These are phyloP conservation scores for Buathra laborator DNA, from an alignment of 2,888 invertebrate genomes.

Conservation along the genomic window DNA sequence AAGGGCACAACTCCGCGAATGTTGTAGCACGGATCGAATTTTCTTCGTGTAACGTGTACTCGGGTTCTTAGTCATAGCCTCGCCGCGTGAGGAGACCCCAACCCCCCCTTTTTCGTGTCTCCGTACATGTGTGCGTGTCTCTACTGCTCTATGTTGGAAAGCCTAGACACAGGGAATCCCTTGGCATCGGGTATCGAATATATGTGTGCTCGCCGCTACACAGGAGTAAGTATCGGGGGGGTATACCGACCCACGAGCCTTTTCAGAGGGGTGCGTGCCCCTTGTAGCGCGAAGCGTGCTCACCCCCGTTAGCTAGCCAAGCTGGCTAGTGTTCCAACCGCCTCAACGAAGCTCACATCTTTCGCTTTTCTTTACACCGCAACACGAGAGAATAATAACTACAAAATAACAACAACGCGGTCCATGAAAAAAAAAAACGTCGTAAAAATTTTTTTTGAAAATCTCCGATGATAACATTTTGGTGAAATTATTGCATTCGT, in stretches of 20 bases:
- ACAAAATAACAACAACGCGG: conserved; percentile 21
- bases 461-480: neutral
- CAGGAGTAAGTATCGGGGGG: conserved; percentile 57
- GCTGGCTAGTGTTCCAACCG: conserved; percentile 78
- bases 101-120: conserved; percentile 45
- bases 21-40: conserved; percentile 56
- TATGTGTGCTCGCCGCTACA: conserved; percentile 62
- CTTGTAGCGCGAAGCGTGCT: conserved; percentile 73
- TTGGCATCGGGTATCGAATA: conserved; percentile 77
- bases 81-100: conserved; percentile 61
- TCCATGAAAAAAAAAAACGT: neutral
- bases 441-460: neutral
- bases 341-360: conserved; percentile 67
- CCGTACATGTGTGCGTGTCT: conserved; percentile 42
- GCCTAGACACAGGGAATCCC: conserved; percentile 73
- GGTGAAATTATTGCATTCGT: neutral
- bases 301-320: conserved; percentile 68
- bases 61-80: conserved; percentile 77
- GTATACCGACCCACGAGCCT: conserved; percentile 65
- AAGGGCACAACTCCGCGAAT: conserved; percentile 20
- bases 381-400: neutral
- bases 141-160: conserved; percentile 1
- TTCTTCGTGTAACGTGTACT: conserved; percentile 75
- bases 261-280: conserved; percentile 81
- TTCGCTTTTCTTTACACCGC: conserved; percentile 61